These are phyloP conservation scores for Octodonta nipae DNA, from an alignment of 2,888 invertebrate species.

Conservation along the genomic window DNA sequence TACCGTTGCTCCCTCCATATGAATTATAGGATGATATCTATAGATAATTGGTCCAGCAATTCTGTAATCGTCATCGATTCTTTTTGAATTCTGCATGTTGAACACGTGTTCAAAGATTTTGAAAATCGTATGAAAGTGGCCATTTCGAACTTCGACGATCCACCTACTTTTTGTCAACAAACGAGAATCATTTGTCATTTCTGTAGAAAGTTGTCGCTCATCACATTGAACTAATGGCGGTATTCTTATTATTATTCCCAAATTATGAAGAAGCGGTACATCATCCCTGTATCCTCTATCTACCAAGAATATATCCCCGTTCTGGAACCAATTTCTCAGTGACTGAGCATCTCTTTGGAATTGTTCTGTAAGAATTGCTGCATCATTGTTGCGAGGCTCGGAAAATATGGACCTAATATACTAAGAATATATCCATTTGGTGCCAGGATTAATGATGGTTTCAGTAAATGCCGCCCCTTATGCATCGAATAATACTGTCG, in stretches of 20 bases:
- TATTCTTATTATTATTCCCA: constrained; percentile 3
- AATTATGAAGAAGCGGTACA: constrained; percentile 1
- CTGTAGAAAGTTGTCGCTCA: constrained; percentile 1
- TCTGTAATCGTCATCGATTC: constrained; percentile 3
- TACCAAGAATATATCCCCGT: constrained; percentile 6
- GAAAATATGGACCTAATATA: constrained; percentile 7
- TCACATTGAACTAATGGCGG: neutral
- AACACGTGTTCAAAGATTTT: neutral
- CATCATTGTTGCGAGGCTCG: constrained; percentile 7
- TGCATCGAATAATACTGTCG: constrained; percentile 4
- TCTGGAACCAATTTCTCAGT: constrained; percentile 7
- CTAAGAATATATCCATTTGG: constrained; percentile 7
- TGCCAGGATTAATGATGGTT: constrained; percentile 6
- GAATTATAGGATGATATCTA: neutral
- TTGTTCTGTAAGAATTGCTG: constrained; percentile 4
- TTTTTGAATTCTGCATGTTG: constrained; percentile 1
- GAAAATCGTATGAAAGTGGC: constrained; percentile 5
- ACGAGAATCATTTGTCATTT: constrained; percentile 5
- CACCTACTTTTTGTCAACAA: constrained; percentile 4
- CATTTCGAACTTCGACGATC: constrained; percentile 7
- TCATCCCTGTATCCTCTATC: constrained; percentile 6
- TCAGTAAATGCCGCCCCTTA: constrained; percentile 5
- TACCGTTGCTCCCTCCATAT: neutral
- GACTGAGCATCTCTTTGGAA: constrained; percentile 4
- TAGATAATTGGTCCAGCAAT: constrained; percentile 6